Conservation (phyloP, 2,113 vertebrate species). For the Pedionomus torquatus region DNA sequence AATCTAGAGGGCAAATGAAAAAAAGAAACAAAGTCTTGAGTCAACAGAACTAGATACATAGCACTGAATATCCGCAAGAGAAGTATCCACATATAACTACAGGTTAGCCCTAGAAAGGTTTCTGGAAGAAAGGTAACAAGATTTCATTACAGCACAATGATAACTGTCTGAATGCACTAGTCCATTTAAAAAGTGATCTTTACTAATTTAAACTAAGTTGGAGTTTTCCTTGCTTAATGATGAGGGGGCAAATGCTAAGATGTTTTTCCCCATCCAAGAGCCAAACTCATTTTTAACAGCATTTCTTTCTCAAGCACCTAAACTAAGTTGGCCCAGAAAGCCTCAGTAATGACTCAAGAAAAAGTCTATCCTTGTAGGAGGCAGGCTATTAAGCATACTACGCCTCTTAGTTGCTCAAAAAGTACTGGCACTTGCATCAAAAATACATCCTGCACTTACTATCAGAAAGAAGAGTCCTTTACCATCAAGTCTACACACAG, state of each 20-base stretch:
- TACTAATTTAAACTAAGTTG: not conserved
- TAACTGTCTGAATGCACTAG: not conserved
- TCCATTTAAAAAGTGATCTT: not conserved
- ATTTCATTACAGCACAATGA: not conserved
- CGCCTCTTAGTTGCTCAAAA: not conserved
- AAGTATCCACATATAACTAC: not conserved
- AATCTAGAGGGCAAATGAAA: conserved; percentile 73
- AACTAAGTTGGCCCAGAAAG: not conserved
- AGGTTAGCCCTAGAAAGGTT: not conserved
- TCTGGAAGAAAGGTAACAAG: not conserved
- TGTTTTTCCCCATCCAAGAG: not conserved
- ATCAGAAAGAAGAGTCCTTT: not conserved
- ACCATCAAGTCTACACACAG: not conserved
- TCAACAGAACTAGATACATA: not conserved
- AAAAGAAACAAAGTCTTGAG: not conserved
- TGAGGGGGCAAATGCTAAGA: not conserved
- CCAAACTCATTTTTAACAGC: not conserved
- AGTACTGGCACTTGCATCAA: not conserved
- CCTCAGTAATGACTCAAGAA: not conserved
- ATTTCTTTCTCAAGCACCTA: not conserved
- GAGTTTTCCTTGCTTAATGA: not conserved
- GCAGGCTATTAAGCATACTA: not conserved
- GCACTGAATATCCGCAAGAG: not conserved
- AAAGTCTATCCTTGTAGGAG: not conserved
- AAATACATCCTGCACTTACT: not conserved